phyloP scores from a whole-genome alignment of 2,113 vertebrate genomes.

The Crotophaga sulcirostris region DNA sequence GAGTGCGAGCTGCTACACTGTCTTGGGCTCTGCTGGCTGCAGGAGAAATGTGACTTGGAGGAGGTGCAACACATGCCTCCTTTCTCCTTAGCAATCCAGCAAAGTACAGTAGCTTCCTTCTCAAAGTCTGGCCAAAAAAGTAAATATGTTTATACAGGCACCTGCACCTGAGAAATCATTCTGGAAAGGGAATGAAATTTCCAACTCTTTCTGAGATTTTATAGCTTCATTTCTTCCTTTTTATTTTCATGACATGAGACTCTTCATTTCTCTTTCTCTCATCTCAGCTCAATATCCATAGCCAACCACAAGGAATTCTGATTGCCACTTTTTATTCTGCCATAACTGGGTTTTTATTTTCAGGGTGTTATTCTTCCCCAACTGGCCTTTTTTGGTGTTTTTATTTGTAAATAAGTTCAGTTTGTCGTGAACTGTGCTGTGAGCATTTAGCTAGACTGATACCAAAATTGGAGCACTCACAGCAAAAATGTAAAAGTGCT shows the following conservation, averaged over 20 bases:
- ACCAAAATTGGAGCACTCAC: constrained; percentile 12
- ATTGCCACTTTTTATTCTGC: neutral
- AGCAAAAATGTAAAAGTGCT: constrained; percentile 49
- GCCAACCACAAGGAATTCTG: neutral
- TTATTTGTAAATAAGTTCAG: constrained; percentile 5
- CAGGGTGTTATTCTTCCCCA: neutral
- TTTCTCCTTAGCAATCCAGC: neutral
- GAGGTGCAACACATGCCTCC: neutral
- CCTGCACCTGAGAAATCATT: neutral
- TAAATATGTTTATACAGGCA: neutral
- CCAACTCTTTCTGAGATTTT: neutral
- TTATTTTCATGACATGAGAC: neutral
- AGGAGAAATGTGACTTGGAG: neutral
- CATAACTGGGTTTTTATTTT: neutral
- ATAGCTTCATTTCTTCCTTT: neutral
- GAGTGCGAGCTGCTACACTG: accelerated
- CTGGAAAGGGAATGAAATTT: neutral
- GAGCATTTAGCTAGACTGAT: constrained; percentile 22
- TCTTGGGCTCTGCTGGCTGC: neutral
- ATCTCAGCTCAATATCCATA: neutral
- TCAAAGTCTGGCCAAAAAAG: neutral
- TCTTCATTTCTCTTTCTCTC: neutral
- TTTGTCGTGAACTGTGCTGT: neutral
- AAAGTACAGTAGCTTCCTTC: neutral
- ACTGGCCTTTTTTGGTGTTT: neutral